Evolutionary conservation across 2,888 invertebrate genomes (phyloP).

Genomic region (Theodoxus fluviatilis): DNA sequence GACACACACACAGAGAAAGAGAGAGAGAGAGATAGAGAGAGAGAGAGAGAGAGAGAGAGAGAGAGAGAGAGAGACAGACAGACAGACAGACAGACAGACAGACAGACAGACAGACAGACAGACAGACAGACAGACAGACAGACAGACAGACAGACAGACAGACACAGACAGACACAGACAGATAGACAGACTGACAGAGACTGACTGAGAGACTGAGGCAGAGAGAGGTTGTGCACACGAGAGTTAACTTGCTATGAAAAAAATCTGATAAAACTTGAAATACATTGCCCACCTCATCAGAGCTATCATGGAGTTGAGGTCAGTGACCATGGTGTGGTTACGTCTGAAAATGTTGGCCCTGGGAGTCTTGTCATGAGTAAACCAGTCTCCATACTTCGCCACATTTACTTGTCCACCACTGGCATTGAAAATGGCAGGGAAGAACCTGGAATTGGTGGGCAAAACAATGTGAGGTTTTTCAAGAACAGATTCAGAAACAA

Average conservation of each 20-base stretch:
- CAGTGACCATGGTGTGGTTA: constrained; percentile 71
- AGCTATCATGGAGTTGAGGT: constrained; percentile 71
- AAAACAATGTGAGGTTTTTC: not conserved
- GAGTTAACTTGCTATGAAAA: not conserved
- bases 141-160: not conserved
- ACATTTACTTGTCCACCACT: constrained; percentile 72
- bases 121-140: not conserved
- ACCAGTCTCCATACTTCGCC: constrained; percentile 70
- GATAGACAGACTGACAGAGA: not conserved
- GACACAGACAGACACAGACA: not conserved
- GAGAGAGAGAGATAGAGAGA: too few relatives aligned
- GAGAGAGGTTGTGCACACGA: not conserved
- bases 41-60: too few relatives aligned
- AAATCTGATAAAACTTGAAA: not conserved
- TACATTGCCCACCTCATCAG: constrained; percentile 66
- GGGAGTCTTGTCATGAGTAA: constrained; percentile 74
- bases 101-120: not conserved
- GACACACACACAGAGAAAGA: too few relatives aligned
- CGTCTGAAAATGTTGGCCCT: constrained; percentile 73
- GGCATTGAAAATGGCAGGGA: constrained; percentile 72
- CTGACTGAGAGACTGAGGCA: not conserved
- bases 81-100: not conserved
- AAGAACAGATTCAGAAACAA: not conserved
- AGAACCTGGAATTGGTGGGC: constrained; percentile 68
- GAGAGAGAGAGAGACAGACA: not conserved